Percentiles rank a stretch among this genome's conserved stretches.
phyloP scores from a whole-genome alignment of 2,797 vertebrate species.

The Phalanger gymnotis region DNA sequence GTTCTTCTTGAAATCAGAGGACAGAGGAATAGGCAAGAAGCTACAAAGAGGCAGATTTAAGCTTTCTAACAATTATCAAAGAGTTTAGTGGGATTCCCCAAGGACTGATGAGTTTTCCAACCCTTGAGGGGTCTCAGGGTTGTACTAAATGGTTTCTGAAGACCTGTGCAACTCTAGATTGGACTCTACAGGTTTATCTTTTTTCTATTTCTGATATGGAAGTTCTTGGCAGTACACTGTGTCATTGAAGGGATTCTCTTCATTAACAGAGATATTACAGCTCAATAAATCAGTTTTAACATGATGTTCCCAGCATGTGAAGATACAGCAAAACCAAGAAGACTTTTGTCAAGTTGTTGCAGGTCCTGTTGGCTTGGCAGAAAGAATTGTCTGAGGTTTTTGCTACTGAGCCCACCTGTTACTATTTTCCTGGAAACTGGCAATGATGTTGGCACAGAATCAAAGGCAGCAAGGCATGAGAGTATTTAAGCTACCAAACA shows the following conservation, averaged over 20 bases:
- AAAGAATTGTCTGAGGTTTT: not conserved
- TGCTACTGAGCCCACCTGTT: not conserved
- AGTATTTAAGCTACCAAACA: not conserved
- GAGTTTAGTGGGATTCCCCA: not conserved
- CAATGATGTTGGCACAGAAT: not conserved
- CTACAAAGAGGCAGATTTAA: not conserved
- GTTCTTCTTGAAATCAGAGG: not conserved
- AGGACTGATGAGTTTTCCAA: not conserved
- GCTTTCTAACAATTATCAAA: not conserved
- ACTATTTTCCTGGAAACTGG: not conserved
- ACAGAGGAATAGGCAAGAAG: not conserved
- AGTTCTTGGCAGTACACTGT: not conserved
- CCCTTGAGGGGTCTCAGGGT: not conserved
- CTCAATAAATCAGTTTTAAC: not conserved
- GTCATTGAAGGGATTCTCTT: not conserved
- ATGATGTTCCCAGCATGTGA: not conserved
- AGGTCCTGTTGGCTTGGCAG: not conserved
- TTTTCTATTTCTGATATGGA: not conserved
- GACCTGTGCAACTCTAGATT: not conserved
- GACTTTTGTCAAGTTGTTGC: not conserved
- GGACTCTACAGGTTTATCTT: not conserved
- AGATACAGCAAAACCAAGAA: not conserved
- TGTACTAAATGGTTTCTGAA: not conserved
- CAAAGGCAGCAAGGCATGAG: not conserved
- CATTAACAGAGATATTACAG: not conserved